Base-by-base conservation (phyloP, 2,888 invertebrate species). In the Pyrochroa serraticornis region DNA sequence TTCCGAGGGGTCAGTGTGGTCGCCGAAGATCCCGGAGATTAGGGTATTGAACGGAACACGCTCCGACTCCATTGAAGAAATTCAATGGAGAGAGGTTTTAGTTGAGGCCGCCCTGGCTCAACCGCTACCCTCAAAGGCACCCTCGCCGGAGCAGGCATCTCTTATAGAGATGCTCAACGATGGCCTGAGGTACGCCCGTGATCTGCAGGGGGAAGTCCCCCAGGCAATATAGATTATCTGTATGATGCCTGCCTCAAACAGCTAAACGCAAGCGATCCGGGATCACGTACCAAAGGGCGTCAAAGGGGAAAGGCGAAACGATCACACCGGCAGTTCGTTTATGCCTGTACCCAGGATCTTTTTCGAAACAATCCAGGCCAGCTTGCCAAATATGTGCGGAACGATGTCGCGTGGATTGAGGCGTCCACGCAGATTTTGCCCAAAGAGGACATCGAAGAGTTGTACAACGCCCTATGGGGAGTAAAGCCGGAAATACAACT, bases 331-430 rank as follows among this genome's bases (percentile, higher is more conserved):
- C 63, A 62, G 22, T 68, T 62, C 36, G 44, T 61, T 1, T 75
- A 69, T 33, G 70, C 74, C 0, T 49, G 71, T 0, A 71, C 72
- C 38, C 75, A 75, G 56, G 70, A 74, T 3, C 38, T 75, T 0
- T 75, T 48, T 7, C 63, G 64, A 39, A 66, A 59, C 64, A 69
- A 69, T 54, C 73, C 72, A 61, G 68, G 66, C 38, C 31, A 67
- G 45, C 52, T 75, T 56, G 58, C 72, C 34, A 57, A 74, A 58
- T 22, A 64, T 62, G 50, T 74, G 50, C 2, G 73, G 59, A 9
- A 63, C 43, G 49, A 66, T 46, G 39, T 59, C 48, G 55, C 60
- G 58, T 57, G 69, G 67, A 1, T 64, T 12, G 59, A 58, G 12
- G 56, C 51, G 13, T 8, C 32, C 3, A 33, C 1, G 13, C 30